Evolutionary conservation across 2,888 invertebrate species (phyloP).

Genomic region (Dendrolimus pini): DNA sequence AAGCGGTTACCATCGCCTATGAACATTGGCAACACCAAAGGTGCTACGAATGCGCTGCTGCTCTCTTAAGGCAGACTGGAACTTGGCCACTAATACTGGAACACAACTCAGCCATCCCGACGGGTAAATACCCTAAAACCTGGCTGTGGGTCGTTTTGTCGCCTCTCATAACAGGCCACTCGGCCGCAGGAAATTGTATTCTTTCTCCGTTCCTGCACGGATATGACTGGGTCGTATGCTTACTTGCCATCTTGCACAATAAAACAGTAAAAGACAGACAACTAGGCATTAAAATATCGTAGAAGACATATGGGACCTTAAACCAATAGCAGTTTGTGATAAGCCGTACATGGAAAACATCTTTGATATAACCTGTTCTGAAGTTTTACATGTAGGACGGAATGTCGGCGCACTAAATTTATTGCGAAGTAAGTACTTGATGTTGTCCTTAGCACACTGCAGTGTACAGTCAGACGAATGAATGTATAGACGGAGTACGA

Average conservation of each 20-base stretch:
- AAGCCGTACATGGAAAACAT: conserved; percentile 13
- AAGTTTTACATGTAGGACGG: background rate
- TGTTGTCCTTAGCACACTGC: too few species aligned
- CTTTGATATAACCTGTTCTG: conserved; percentile 6
- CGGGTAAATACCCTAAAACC: too few species aligned
- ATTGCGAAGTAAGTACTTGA: background rate
- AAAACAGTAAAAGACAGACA: too few species aligned
- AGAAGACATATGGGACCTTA: background rate
- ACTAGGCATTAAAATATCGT: background rate
- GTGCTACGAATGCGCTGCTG: background rate
- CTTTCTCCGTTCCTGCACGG: too few species aligned
- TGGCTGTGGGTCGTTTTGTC: too few species aligned
- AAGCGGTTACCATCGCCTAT: background rate
- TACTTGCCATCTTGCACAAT: too few species aligned
- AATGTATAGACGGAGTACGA: too few species aligned
- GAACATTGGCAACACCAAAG: background rate
- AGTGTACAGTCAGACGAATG: too few species aligned
- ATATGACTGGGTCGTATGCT: too few species aligned
- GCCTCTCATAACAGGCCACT: too few species aligned
- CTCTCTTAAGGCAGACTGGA: too few species aligned
- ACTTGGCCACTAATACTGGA: background rate
- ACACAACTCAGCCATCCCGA: background rate
- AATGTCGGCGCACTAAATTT: background rate
- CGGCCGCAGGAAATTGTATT: too few species aligned
- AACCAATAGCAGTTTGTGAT: conserved; percentile 10